Base-by-base conservation (phyloP, 2,113 vertebrate species). In the Euleptes europaea region DNA sequence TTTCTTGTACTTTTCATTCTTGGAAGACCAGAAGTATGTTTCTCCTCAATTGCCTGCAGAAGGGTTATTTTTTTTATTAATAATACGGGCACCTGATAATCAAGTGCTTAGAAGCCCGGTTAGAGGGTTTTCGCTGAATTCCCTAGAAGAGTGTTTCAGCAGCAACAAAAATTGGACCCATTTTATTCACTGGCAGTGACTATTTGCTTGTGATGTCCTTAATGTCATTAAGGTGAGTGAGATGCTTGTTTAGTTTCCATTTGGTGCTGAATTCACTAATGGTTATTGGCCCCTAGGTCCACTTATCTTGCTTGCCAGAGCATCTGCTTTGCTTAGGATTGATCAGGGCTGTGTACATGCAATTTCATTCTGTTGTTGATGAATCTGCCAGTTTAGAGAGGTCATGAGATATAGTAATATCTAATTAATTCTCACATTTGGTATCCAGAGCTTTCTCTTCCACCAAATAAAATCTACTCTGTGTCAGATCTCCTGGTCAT, bases 111-210 rank as follows among this genome's bases (percentile, higher is more conserved):
- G 74, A 17, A 14, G 47, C 19, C 23, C 40, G n/a, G 33, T 26
- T 78, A 33, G 51, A 78, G 51, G 35, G 0, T 2, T 63, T 63
- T 5, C n/a, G 14, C 33, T 57, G 33, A n/a, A 77, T 21, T 35
- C 10, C 13, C 9, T 38, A 23, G 7, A 42, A 63, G 35, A 42
- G 13, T 8, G 57, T 21, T 13, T 63, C 76, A 63, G 17, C 51
- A 77, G 10, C n/a, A 84, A 70, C 14, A 82, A 57, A 31, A 63
- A 78, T 80, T 17, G 87, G 15, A 72, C 14, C 60, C 44, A 51
- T 23, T 21, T 15, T 42, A 44, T 0, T 0, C 49, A 4, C 17
- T 14, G 82, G 2, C 31, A 5, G 11, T 80, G 40, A 31, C 0
- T 72, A 86, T 78, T 60, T 84, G 66, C 38, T 51, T 80, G 65